Base-by-base conservation (phyloP, 2,113 vertebrate species). In the Callipepla californica region DNA sequence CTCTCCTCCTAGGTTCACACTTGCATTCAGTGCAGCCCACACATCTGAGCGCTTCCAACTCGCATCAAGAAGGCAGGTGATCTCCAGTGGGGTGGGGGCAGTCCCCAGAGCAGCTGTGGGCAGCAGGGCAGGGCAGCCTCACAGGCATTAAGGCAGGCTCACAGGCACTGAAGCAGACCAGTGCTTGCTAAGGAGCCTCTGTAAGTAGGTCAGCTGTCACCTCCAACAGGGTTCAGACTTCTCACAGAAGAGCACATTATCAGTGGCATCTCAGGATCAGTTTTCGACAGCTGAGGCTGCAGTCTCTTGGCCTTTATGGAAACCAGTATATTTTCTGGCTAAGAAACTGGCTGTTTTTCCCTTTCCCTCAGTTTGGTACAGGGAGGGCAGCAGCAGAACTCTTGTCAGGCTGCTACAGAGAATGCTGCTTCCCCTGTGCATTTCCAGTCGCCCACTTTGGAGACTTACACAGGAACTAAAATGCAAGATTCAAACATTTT, bases 161-260 rank as follows among this genome's bases (percentile, higher is more conserved):
- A 0, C 0, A 2, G 55, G 80, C 87, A 51, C 47, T 63, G n/a
- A 77, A 78, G 48, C 79, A n/a, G 38, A 50, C 81, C 82, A 28
- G 62, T 8, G 87, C 78, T 69, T 36, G 88, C 59, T 70, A 61
- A 36, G 85, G 47, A 30, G 84, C 68, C 95, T 40, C 75, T 12
- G 61, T 91, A 97, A 98, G 89, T 94, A 94, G 96, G 96, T 97
- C 97, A 97, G 96, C 94, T 94, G 97, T 73, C 97, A 97, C 92
- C 97, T 95, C 91, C 45, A 15, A 92, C 62, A 4, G 80, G 62
- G 80, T 59, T 94, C 83, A 62, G 50, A 82, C 94, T 95, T 78
- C 96, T 95, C 74, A 63, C 76, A 83, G 61, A 51, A 65, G 68
- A 94, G 55, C n/a, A 87, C 40, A 3, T 85, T 92, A 94, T 70